These are phyloP conservation scores for Tilapia sparmanii DNA, from an alignment of 2,113 vertebrate genomes.

Conservation along the genomic window DNA sequence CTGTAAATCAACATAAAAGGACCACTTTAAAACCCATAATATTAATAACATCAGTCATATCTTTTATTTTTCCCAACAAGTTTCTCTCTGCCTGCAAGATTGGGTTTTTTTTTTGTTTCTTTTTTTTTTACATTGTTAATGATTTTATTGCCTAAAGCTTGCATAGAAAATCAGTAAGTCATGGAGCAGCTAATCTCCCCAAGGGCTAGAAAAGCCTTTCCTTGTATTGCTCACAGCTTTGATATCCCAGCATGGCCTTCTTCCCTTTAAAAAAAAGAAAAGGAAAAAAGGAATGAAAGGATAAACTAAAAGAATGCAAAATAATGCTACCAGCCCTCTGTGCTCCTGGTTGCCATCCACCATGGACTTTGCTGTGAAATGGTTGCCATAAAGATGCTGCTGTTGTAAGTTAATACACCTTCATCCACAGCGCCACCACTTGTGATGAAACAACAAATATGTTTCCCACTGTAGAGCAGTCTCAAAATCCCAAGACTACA, in stretches of 20 bases:
- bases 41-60: background rate
- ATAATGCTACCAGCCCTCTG: background rate
- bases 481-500: background rate
- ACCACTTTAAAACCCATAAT: background rate
- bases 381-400: constrained; percentile 11
- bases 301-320: background rate
- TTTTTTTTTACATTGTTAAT: background rate
- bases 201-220: background rate
- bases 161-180: background rate
- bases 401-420: background rate
- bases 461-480: background rate
- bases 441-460: constrained; percentile 10
- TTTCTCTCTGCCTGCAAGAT: background rate
- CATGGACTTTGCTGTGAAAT: background rate
- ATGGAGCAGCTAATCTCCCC: background rate
- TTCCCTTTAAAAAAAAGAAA: background rate
- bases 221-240: background rate
- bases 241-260: background rate
- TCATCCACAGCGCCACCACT: background rate
- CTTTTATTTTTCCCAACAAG: background rate
- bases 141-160: background rate
- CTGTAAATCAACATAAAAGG: background rate
- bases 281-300: background rate
- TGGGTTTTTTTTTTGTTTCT: background rate
- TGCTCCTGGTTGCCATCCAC: background rate